These are phyloP conservation scores for Trachythela sp. DNA, from an alignment of 64 coral and sea anemone genomes.

Conservation along the genomic window DNA sequence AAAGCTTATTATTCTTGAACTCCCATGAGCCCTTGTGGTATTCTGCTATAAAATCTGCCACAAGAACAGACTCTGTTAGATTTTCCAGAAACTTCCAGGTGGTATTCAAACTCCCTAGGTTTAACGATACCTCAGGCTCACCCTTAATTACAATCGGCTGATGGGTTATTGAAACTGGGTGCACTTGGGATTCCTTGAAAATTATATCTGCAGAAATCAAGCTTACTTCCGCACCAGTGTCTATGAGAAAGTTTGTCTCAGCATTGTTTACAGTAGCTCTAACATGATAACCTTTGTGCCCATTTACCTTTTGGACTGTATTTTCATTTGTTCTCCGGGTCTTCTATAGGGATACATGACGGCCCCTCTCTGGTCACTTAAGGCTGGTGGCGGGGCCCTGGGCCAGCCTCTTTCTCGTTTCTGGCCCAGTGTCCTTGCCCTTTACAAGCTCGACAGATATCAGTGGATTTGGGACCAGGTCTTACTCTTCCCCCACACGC, in stretches of 20 bases:
- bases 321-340: neutral
- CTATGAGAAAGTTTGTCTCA: slow-evolving; percentile 25
- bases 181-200: slow-evolving; percentile 17
- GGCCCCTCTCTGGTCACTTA: slow-evolving; percentile 54
- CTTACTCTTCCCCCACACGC: too few relatives aligned
- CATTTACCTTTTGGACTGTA: neutral
- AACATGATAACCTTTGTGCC: slow-evolving; percentile 26
- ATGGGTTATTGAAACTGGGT: slow-evolving; percentile 32
- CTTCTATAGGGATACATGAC: slow-evolving; percentile 47
- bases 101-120: neutral
- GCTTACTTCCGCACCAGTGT: slow-evolving; percentile 39
- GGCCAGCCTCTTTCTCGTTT: too few relatives aligned
- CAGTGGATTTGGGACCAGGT: too few relatives aligned
- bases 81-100: slow-evolving; percentile 38
- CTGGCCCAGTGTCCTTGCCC: too few relatives aligned
- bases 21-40: slow-evolving; percentile 53
- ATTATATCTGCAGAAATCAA: slow-evolving; percentile 31
- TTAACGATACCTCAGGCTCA: slow-evolving; percentile 9
- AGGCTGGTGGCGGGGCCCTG: too few relatives aligned
- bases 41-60: slow-evolving; percentile 53
- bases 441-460: too few relatives aligned
- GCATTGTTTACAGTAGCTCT: slow-evolving; percentile 34
- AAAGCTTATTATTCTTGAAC: slow-evolving; percentile 32
- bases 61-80: slow-evolving; percentile 41
- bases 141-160: slow-evolving; percentile 36